phyloP scores from a whole-genome alignment of 2,797 vertebrate genomes.

The Spinus olivaceus region DNA sequence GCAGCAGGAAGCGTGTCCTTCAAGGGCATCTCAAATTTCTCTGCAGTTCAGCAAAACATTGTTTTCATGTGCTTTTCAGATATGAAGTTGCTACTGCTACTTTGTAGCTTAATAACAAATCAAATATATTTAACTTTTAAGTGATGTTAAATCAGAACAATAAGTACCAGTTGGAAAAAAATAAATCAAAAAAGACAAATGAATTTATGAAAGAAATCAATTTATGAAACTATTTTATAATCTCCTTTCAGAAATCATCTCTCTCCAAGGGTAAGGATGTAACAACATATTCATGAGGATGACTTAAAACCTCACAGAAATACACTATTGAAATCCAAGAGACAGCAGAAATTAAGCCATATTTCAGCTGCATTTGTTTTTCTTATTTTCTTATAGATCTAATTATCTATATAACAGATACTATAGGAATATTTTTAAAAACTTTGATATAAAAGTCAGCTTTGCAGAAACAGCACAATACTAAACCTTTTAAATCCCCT shows the following conservation, averaged over 20 bases:
- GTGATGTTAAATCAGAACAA: background rate
- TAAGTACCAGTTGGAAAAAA: background rate
- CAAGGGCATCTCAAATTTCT: background rate
- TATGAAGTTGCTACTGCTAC: background rate
- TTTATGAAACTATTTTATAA: background rate
- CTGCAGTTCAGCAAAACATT: background rate
- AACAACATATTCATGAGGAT: background rate
- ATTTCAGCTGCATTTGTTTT: background rate
- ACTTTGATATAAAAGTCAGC: background rate
- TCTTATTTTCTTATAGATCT: too few relatives aligned
- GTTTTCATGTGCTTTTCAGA: background rate
- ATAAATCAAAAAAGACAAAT: background rate
- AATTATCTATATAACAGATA: background rate
- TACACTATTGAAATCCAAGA: background rate
- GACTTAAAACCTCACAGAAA: background rate
- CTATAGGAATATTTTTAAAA: accelerated
- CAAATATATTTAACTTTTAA: background rate
- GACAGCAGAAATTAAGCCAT: background rate
- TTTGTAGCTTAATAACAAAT: background rate
- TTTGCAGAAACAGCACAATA: background rate
- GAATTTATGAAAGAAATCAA: background rate
- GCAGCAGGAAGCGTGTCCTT: background rate
- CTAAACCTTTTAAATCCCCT: background rate
- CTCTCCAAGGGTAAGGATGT: background rate
- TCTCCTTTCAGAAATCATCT: background rate